Evolutionary conservation across 2,888 invertebrate species (phyloP), one percentile per base, ranked within the genome.

Genomic region (Lycaena phlaeas): DNA sequence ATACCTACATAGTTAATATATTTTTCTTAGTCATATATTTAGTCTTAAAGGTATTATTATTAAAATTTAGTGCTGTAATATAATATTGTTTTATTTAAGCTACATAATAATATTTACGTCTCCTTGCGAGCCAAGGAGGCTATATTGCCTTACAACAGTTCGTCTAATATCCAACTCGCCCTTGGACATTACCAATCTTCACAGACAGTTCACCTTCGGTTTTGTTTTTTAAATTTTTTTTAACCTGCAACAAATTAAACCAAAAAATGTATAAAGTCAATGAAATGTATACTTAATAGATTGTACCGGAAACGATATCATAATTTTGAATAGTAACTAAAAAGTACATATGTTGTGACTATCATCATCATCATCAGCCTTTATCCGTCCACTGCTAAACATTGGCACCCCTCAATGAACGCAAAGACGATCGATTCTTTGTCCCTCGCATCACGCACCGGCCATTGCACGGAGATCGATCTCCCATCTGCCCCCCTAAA

Each of bases 161-260:
- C n/a, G n/a, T 41, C 34, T 49, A 71, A 53, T 67, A 73, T 36
- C 61, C 65, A 42, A 54, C 64, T 18, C 64, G 62, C 15, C 74
- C 71, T 40, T 71, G 68, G 18, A 76, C 53, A 36, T 53, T 71
- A 11, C 56, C 58, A 25, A 74, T 71, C 54, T 69, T 74, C 15
- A 74, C 46, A 4, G 69, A 40, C 14, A 45, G 37, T 18, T 27
- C 41, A 4, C 29, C 12, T 14, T 18, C 15, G 26, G 36, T 22
- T 36, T 36, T 40, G 3, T 40, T 39, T 14, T 34, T 22, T 5
- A 10, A 17, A 22, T 2, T 36, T 36, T 27, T 42, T 22, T 38
- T 42, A 6, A 14, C 14, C 46, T 48, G 42, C 9, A 48, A 50
- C 38, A 40, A 38, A 31, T 2, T 27, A 36, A n/a, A 36, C 6